A percentile compares a stretch with the other conserved stretches of the same genome.
Evolutionary conservation across 2,888 invertebrate species (phyloP).

Genomic region (Antitype chi): DNA sequence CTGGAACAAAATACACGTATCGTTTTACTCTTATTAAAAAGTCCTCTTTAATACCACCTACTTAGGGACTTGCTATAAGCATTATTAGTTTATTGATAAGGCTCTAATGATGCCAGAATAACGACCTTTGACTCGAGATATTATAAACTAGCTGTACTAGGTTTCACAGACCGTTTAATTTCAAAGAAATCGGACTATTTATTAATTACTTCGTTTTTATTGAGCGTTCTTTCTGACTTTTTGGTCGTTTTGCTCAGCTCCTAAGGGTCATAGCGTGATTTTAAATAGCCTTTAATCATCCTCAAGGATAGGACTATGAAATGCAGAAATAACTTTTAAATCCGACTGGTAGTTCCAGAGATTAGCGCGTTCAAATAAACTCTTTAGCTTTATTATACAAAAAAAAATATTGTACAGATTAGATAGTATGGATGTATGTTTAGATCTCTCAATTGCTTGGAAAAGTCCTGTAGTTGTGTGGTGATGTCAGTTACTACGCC

Average conservation of each 20-base stretch:
- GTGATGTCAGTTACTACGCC: slow-evolving; percentile 20
- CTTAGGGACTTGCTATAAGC: slow-evolving; percentile 37
- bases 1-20: slow-evolving; percentile 64
- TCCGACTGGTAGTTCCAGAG: neutral
- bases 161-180: too few relatives aligned
- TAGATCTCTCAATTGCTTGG: slow-evolving; percentile 13
- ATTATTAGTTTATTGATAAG: slow-evolving; percentile 45
- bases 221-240: too few relatives aligned
- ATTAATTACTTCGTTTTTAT: too few relatives aligned
- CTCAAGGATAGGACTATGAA: neutral
- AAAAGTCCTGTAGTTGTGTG: neutral
- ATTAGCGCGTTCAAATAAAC: neutral
- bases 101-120: slow-evolving; percentile 21
- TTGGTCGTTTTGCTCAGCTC: too few relatives aligned
- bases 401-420: too few relatives aligned
- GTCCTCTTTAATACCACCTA: slow-evolving; percentile 58
- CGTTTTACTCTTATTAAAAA: slow-evolving; percentile 61
- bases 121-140: slow-evolving; percentile 41
- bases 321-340: neutral
- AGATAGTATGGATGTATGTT: neutral
- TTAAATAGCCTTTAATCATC: neutral
- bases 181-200: too few relatives aligned
- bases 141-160: neutral
- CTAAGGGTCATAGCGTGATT: neutral
- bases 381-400: neutral